phyloP scores from a whole-genome alignment of 2,113 vertebrate species.

The Saguinus imperator region DNA sequence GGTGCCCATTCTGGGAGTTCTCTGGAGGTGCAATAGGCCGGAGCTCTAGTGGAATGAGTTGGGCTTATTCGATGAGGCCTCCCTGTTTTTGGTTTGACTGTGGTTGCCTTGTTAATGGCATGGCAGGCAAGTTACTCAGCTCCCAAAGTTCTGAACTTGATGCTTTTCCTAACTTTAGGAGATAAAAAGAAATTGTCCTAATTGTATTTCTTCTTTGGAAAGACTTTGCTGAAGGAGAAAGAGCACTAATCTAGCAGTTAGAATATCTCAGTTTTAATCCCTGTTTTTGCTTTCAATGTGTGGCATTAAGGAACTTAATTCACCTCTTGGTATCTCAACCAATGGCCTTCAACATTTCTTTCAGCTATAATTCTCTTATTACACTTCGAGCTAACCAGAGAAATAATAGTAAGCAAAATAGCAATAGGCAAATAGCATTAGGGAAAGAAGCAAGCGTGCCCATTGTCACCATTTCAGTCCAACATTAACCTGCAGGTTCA shows the following conservation, averaged over 20 bases:
- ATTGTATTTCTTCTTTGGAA: not conserved
- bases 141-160: not conserved
- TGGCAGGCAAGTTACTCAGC: not conserved
- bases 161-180: not conserved
- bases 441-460: not conserved
- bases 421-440: slow-evolving; percentile 27
- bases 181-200: not conserved
- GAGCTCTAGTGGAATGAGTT: not conserved
- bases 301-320: not conserved
- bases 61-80: not conserved
- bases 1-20: not conserved
- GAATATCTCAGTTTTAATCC: not conserved
- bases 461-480: not conserved
- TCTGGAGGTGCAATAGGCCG: not conserved
- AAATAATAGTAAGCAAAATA: slow-evolving; percentile 15
- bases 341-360: not conserved
- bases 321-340: not conserved
- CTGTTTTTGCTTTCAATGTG: not conserved
- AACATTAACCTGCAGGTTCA: not conserved
- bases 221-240: not conserved
- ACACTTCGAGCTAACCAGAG: not conserved
- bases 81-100: not conserved
- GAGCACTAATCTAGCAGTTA: not conserved
- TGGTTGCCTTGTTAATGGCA: not conserved
- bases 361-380: not conserved